Base-by-base conservation (phyloP, 2,797 vertebrate species). In the Heliangelus exortis region DNA sequence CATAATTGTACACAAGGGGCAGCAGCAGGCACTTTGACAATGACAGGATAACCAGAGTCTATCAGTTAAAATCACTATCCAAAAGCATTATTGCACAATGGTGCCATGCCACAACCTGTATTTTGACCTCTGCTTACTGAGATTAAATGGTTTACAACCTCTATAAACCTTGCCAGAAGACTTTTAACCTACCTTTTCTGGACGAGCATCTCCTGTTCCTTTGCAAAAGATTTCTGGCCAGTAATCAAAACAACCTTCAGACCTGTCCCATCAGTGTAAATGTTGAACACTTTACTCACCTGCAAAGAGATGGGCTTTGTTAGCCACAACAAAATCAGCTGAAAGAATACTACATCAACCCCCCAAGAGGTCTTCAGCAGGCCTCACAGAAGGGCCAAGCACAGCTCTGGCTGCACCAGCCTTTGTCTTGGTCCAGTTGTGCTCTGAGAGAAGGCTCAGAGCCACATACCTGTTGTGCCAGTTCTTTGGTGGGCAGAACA, bases 401-500 rank as follows among this genome's bases (percentile, higher is more conserved):
- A 25, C 66, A 82, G 34, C 1, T 15, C 6, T 3, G n/a, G 29
- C 58, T 72, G 82, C 73, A 58, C 6, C 39, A 79, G 90, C 36
- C 58, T 58, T 25, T 18, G 29, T 28, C 78, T 47, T 2, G 5
- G 54, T 18, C 43, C 55, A 76, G 47, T 45, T 84, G 80, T 45
- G 61, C 72, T 33, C 53, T 58, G 47, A 22, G 28, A 67, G 54
- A 29, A 1, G 11, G 41, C 22, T 20, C 75, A 55, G 48, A 82
- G 48, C 10, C 62, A 28, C 48, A 1, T 92, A 99, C 99, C 99
- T 99, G 99, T 65, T 99, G 99, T 57, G 99, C 99, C 26, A 99
- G 97, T 89, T 99, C 99, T 97, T 99, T 99, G 51, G 99, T 99
- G 31, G 99, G 99, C 80, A 99, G 87, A 84, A 99, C 98, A 0